Evolutionary conservation across 2,888 invertebrate species (phyloP).

Genomic region (Agriopis leucophaearia): DNA sequence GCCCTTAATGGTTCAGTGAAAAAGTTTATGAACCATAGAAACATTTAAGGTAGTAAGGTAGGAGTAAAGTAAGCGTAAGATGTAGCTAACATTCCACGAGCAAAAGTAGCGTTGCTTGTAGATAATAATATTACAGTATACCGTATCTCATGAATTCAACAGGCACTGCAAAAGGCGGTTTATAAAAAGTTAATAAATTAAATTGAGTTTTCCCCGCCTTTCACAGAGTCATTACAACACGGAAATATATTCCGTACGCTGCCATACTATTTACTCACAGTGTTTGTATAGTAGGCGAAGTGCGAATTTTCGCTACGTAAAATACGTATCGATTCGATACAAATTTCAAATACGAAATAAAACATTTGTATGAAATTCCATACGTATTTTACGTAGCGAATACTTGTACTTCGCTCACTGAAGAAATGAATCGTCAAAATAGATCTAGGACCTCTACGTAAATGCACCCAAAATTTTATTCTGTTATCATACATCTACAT

Average conservation of each 20-base stretch:
- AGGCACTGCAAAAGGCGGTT: slow-evolving; percentile 4
- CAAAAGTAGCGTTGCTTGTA: not conserved
- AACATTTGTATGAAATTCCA: no score
- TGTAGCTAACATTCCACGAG: not conserved
- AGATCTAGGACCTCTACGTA: no score
- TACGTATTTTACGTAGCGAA: no score
- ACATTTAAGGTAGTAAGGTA: no score
- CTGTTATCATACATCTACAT: no score
- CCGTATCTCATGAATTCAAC: not conserved
- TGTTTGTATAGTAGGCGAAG: not conserved
- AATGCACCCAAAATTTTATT: no score
- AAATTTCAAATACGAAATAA: no score
- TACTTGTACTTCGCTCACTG: no score
- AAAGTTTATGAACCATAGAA: no score
- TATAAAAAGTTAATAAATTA: slow-evolving; percentile 6
- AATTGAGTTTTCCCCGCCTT: slow-evolving; percentile 6
- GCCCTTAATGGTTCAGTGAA: no score
- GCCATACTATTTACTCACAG: not conserved
- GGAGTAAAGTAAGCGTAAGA: not conserved
- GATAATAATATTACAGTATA: not conserved
- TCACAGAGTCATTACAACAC: not conserved
- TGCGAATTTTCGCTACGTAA: no score
- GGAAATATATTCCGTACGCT: not conserved
- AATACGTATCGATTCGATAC: no score
- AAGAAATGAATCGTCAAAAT: not conserved